Evolutionary conservation across 2,797 vertebrate genomes (phyloP).

Genomic region (Vireo griseus): DNA sequence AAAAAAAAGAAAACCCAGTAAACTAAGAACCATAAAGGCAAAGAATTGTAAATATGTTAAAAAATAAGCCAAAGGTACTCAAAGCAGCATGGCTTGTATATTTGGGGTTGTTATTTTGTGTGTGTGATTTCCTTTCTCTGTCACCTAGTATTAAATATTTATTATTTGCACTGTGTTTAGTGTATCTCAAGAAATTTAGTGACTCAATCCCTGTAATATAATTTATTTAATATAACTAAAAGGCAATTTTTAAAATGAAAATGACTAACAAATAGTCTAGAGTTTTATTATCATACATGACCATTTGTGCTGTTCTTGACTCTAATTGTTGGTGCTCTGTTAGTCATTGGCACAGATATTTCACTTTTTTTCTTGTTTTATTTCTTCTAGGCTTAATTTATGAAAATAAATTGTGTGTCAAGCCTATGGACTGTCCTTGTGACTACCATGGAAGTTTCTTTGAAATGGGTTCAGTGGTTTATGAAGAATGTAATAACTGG

Average conservation of each 20-base stretch:
- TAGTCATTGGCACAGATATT: neutral
- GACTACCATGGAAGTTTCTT: conserved; percentile 85
- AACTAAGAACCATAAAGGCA: neutral
- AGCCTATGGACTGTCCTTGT: conserved; percentile 88
- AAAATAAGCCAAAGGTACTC: neutral
- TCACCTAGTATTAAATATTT: neutral
- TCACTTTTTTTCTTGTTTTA: neutral
- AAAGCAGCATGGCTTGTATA: neutral
- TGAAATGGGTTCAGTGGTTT: conserved; percentile 82
- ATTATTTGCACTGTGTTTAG: neutral
- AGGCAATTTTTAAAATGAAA: neutral
- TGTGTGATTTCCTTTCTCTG: fast-evolving
- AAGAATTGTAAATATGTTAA: neutral
- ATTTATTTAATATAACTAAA: neutral
- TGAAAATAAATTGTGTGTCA: conserved; percentile 84
- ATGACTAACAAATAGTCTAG: neutral
- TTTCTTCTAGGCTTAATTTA: conserved; percentile 84
- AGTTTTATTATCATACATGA: neutral
- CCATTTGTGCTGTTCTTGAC: neutral
- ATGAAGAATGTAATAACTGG: conserved; percentile 94
- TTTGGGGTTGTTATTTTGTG: neutral
- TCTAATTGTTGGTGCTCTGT: neutral
- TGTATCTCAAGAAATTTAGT: neutral
- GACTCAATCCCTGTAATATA: neutral
- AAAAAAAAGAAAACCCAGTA: too few species aligned